Base-by-base conservation (phyloP, 2,113 vertebrate genomes). In the Cacatua alba region DNA sequence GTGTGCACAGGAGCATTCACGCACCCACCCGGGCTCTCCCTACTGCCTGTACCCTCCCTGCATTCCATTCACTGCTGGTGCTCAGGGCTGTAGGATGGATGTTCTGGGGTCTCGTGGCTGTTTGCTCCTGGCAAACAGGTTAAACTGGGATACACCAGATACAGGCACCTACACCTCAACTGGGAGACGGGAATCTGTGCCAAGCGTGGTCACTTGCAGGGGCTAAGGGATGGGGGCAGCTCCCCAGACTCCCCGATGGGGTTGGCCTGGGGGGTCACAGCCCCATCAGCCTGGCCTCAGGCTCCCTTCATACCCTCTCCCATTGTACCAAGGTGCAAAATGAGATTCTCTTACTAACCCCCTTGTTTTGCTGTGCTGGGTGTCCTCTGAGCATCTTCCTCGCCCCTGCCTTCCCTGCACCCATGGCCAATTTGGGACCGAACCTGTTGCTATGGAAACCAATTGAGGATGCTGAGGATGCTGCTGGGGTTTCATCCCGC, bases 201-300 rank as follows among this genome's bases (percentile, higher is more conserved):
- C 0, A 7, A 48, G 48, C 1, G 19, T 0, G 0, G 12, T 60
- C 0, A 1, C 6, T 1, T 10, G 16, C 26, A 13, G 41, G 10
- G 62, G 5, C 0, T 17, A 4, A 29, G 75, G 86, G 24, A n/a
- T n/a, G 63, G 77, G 44, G 29, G 17, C 9, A 52, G 19, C 46
- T 14, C 46, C 49, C 33, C 49, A 5, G 2, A 2, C 2, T 21
- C 49, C 4, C 12, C 2, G 2, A 0, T 2, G 11, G 52, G 37
- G 13, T 26, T 82, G 67, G 24, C 2, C 29, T 3, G n/a, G 44
- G 37, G 62, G 17, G 24, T 28, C 48, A 9, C 48, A 31, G 48
- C 48, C 43, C 12, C 4, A 13, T 25, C 21, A 76, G 48, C 70
- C 13, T 17, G 2, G 12, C 49, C 44, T n/a, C 82, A 24, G 69